A percentile compares a stretch with the other conserved stretches of the same genome.
These are phyloP conservation scores for Acleris sparsana DNA, from an alignment of 2,888 invertebrate species.

Conservation along the genomic window DNA sequence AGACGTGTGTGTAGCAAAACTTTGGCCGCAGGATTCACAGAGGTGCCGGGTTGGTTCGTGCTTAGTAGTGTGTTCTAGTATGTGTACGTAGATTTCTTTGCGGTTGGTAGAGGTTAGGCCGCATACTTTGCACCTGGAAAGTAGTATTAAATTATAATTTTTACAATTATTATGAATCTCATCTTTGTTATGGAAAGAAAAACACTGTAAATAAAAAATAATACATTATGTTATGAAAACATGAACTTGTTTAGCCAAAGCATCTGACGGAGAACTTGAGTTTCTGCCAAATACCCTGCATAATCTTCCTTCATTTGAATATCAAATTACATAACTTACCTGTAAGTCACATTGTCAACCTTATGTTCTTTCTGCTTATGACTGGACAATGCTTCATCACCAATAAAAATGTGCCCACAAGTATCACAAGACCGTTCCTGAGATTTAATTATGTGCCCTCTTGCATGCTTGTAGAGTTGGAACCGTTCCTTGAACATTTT, in stretches of 20 bases:
- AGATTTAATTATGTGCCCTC: constrained; percentile 62
- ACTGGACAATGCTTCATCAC: constrained; percentile 57
- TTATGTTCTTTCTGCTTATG: constrained; percentile 66
- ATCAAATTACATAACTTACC: constrained; percentile 47
- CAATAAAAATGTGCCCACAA: constrained; percentile 64
- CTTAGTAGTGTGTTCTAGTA: constrained; percentile 73
- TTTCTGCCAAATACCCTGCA: too few relatives aligned
- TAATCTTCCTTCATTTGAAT: not conserved
- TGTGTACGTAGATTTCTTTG: constrained; percentile 84
- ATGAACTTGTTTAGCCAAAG: too few relatives aligned
- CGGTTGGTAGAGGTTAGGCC: constrained; percentile 79
- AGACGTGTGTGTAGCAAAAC: constrained; percentile 64
- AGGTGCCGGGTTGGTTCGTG: constrained; percentile 59
- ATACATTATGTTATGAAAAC: too few relatives aligned
- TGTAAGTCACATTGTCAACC: constrained; percentile 55
- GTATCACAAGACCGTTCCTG: constrained; percentile 66
- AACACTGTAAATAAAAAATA: too few relatives aligned
- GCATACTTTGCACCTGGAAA: constrained; percentile 83
- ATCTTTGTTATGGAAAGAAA: too few relatives aligned
- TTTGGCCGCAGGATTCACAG: constrained; percentile 73
- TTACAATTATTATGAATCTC: too few relatives aligned
- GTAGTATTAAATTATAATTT: not conserved
- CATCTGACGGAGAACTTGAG: too few relatives aligned
- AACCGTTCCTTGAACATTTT: constrained; percentile 65
- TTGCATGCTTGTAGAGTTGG: constrained; percentile 69